Conservation (phyloP, 2,888 invertebrate genomes). For the Hydropsyche betteni region DNA sequence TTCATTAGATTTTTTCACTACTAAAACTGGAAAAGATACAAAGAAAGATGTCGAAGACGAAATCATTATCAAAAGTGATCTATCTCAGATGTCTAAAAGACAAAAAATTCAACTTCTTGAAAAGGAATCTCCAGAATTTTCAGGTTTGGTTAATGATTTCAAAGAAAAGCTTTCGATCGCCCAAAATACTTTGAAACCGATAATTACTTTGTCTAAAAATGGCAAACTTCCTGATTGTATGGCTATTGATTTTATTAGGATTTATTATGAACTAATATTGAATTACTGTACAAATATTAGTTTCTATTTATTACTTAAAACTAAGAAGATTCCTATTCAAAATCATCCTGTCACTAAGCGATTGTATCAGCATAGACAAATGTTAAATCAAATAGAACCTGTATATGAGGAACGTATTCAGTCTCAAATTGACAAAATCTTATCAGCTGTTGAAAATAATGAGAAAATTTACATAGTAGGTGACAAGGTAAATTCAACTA, state of each 20-base stretch:
- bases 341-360: slow-evolving; percentile 92
- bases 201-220: slow-evolving; percentile 70
- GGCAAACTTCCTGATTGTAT: slow-evolving; percentile 71
- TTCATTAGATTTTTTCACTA: slow-evolving; percentile 67
- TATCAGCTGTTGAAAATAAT: slow-evolving; percentile 65
- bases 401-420: slow-evolving; percentile 74
- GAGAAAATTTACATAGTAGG: slow-evolving; percentile 56
- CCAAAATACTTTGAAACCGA: slow-evolving; percentile 72
- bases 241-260: slow-evolving; percentile 75
- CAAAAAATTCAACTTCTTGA: slow-evolving; percentile 80
- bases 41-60: slow-evolving; percentile 60
- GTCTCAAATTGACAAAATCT: slow-evolving; percentile 72
- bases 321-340: slow-evolving; percentile 74
- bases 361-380: slow-evolving; percentile 80
- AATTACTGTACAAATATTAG: slow-evolving; percentile 89
- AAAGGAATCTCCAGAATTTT: slow-evolving; percentile 89
- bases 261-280: slow-evolving; percentile 73
- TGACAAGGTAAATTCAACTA: neutral
- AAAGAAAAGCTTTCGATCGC: slow-evolving; percentile 75
- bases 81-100: slow-evolving; percentile 76
- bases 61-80: slow-evolving; percentile 76
- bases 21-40: slow-evolving; percentile 57
- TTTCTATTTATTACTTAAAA: slow-evolving; percentile 86
- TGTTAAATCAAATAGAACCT: slow-evolving; percentile 77
- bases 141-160: slow-evolving; percentile 80